phyloP scores from a whole-genome alignment of 2,888 invertebrate genomes.

The Harmothoe impar region DNA sequence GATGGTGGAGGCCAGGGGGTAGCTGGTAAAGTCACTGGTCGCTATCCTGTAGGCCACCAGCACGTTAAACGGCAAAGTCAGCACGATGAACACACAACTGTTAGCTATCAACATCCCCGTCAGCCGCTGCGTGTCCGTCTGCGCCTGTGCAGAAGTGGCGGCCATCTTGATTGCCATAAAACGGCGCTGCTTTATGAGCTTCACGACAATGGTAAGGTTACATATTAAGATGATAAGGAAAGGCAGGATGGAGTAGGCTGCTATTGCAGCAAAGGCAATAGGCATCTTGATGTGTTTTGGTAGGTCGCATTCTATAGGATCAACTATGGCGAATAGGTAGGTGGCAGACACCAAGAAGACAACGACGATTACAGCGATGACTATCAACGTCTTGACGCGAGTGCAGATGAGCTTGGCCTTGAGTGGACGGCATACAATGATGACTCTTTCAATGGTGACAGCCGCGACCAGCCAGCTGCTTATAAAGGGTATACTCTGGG shows the following conservation, averaged over 20 bases:
- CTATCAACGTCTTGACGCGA: background rate
- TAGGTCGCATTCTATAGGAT: background rate
- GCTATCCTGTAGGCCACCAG: slow-evolving; percentile 11
- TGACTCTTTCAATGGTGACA: slow-evolving; percentile 68
- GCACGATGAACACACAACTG: slow-evolving; percentile 51
- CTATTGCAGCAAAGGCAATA: background rate
- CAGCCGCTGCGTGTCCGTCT: slow-evolving; percentile 40
- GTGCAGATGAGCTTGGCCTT: slow-evolving; percentile 68
- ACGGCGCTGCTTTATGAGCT: slow-evolving; percentile 3
- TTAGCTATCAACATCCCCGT: slow-evolving; percentile 56
- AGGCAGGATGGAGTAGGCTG: slow-evolving; percentile 25
- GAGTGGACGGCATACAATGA: slow-evolving; percentile 68
- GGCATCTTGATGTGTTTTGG: background rate
- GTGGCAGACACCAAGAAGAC: background rate
- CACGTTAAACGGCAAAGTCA: slow-evolving; percentile 39
- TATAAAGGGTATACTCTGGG: slow-evolving; percentile 62
- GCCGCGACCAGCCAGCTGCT: slow-evolving; percentile 70
- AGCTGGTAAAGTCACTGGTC: background rate
- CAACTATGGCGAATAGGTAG: slow-evolving; percentile 1
- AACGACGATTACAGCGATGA: background rate
- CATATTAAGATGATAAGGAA: slow-evolving; percentile 18
- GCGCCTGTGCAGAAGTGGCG: background rate
- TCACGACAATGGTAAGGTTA: slow-evolving; percentile 39
- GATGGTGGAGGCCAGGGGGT: background rate
- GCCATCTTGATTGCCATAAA: slow-evolving; percentile 19